These are phyloP conservation scores for Chaunax sp. DNA, from an alignment of 2,797 vertebrate species.

Conservation along the genomic window DNA sequence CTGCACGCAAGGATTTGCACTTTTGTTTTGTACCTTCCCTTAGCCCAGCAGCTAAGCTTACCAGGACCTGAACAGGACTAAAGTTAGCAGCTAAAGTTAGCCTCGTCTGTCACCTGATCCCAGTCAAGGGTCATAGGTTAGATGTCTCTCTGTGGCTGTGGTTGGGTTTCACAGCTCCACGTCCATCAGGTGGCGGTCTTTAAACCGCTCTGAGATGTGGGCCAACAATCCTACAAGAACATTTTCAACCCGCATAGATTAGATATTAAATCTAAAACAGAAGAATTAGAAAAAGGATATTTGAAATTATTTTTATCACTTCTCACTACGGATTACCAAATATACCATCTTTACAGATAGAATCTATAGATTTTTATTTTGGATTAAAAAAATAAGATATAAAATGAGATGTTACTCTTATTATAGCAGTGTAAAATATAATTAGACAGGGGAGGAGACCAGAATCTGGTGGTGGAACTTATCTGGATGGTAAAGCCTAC, in stretches of 20 bases:
- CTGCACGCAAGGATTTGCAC: slow-evolving; percentile 8
- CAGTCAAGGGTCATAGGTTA: slow-evolving; percentile 66
- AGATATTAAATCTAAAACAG: slow-evolving; percentile 6
- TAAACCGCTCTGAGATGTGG: slow-evolving; percentile 45
- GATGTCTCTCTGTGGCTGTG: slow-evolving; percentile 48
- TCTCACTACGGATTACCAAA: neutral
- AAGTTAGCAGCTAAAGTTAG: slow-evolving; percentile 76
- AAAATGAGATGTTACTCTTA: neutral
- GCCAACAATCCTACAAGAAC: slow-evolving; percentile 18
- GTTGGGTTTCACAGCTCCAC: slow-evolving; percentile 67
- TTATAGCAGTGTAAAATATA: slow-evolving; percentile 14
- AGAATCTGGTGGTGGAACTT: slow-evolving; percentile 2
- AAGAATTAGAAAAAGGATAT: neutral
- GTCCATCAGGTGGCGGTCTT: slow-evolving; percentile 27
- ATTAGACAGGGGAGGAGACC: neutral
- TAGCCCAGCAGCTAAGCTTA: slow-evolving; percentile 46
- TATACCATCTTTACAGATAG: neutral
- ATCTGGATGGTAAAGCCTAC: slow-evolving; percentile 30
- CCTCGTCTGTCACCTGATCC: slow-evolving; percentile 69
- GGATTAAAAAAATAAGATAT: neutral
- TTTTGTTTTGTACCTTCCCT: slow-evolving; percentile 25
- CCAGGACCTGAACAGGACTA: slow-evolving; percentile 53
- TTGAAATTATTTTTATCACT: neutral
- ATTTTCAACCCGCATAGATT: slow-evolving; percentile 19
- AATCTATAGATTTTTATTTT: neutral